Conservation (phyloP, 2,113 vertebrate species). For the Elanus axillaris region DNA sequence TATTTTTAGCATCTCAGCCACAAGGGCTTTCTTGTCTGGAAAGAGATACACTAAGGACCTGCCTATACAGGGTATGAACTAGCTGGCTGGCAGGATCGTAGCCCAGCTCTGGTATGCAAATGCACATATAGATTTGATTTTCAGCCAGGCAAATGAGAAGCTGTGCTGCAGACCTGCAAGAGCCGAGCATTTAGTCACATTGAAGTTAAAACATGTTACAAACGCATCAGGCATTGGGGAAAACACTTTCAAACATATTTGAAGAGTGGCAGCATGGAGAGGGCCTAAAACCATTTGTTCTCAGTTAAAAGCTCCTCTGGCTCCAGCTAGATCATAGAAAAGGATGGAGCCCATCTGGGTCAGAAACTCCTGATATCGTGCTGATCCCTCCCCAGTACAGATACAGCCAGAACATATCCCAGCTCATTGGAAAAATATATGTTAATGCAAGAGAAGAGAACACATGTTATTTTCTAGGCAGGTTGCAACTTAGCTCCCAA, state of each 20-base stretch:
- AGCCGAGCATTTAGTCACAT: background rate
- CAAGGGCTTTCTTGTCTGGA: conserved; percentile 9
- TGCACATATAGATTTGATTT: background rate
- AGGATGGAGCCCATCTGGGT: background rate
- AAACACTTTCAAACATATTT: background rate
- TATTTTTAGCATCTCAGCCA: background rate
- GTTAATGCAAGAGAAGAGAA: background rate
- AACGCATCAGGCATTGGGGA: background rate
- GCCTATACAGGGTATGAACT: background rate
- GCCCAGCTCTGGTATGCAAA: background rate
- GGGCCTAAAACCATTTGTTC: background rate
- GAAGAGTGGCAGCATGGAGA: background rate
- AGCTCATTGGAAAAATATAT: background rate
- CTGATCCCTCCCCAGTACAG: background rate
- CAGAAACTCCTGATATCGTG: background rate
- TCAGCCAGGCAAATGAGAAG: background rate
- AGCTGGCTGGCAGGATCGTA: background rate
- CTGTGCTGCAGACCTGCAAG: background rate
- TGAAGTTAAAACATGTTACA: background rate
- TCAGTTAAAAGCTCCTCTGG: background rate
- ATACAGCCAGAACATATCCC: background rate
- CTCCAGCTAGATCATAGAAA: background rate
- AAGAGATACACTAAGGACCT: conserved; percentile 15
- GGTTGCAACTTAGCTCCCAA: background rate
- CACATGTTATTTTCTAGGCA: background rate